Base-by-base conservation (phyloP, 30 jellyfish, hydroid and myxozoan species). In the Aurelia aurita complex sp. Pacific region DNA sequence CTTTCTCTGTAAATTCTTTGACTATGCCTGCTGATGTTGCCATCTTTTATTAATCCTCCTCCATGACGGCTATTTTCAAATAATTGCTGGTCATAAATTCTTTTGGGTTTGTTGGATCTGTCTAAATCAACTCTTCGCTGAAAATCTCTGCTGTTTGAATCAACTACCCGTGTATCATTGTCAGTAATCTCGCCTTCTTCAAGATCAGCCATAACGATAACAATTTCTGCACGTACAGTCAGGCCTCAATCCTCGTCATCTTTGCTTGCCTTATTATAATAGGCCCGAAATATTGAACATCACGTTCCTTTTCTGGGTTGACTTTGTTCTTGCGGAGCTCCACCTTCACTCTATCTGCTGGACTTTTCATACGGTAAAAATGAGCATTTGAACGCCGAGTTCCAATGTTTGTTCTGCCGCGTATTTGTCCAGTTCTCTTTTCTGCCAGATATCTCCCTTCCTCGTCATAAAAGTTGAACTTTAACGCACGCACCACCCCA, bases 161-260 rank as follows among this genome's bases (percentile, higher is more conserved):
- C 32, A 13, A n/a, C 70, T 61, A 16, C 29, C 18, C 64, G 64
- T 5, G 23, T n/a, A 23, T 64, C 77, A 10, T 15, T 36, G 17
- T 77, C 87, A 17, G 64, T 19, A 65, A 77, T 77, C 61, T 77
- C 87, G 17, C 87, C 87, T 77, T 77, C 87, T 36, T 77, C 87
- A 3, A 77, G 77, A 23, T 77, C 87, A 10, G 77, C 69, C 87
- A 77, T 77, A 13, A 8, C 12, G 1, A 77, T 77, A 13, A 8
- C 12, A 6, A 46, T 3, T 46, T 46, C 57, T 46, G 15, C 6
- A 46, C 4, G 57, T 1, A 40, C 52, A 13, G 0, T 46, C 14
- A 46, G 57, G 57, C 57, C 14, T 46, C 57, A 46, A 46, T 6
- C 0, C 0, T 5, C 57, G 2, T 46, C 57, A 46, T 46, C 57